Conservation (phyloP, 23 tunicate species). For the Clavelina lepadiformis region DNA sequence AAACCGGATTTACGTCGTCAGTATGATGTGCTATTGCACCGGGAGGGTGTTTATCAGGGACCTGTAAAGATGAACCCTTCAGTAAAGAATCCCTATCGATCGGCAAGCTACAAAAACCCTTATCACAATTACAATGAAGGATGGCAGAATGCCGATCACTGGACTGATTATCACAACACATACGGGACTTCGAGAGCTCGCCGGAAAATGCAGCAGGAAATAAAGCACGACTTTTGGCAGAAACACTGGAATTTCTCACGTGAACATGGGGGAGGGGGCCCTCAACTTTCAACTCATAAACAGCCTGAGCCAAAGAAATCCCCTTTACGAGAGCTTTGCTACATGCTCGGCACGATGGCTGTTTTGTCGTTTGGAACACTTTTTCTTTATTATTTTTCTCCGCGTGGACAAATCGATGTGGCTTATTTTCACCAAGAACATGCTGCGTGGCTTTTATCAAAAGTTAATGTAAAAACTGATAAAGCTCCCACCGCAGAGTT, state of each 20-base stretch:
- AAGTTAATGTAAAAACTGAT: no score
- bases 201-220: constrained; percentile 14
- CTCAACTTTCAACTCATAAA: constrained; percentile 35
- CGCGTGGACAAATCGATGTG: neutral
- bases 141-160: constrained; percentile 14
- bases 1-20: constrained; percentile 7
- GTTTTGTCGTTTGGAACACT: neutral
- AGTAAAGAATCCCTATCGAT: constrained; percentile 13
- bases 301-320: neutral
- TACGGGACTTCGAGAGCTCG: constrained; percentile 28
- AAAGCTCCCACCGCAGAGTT: no score
- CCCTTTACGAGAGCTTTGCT: neutral
- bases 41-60: neutral
- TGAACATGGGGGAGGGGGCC: constrained; percentile 57
- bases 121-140: constrained; percentile 22
- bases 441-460: neutral
- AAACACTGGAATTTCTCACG: constrained; percentile 23
- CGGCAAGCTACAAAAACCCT: constrained; percentile 36
- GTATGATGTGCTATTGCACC: constrained; percentile 17
- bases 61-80: neutral
- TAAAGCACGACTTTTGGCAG: constrained; percentile 27
- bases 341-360: neutral
- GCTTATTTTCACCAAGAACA: constrained; percentile 1
- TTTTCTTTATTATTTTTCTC: neutral
- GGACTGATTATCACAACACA: constrained; percentile 45